phyloP scores from a whole-genome alignment of 2,888 invertebrate genomes.

The Stenoptilia bipunctidactyla region DNA sequence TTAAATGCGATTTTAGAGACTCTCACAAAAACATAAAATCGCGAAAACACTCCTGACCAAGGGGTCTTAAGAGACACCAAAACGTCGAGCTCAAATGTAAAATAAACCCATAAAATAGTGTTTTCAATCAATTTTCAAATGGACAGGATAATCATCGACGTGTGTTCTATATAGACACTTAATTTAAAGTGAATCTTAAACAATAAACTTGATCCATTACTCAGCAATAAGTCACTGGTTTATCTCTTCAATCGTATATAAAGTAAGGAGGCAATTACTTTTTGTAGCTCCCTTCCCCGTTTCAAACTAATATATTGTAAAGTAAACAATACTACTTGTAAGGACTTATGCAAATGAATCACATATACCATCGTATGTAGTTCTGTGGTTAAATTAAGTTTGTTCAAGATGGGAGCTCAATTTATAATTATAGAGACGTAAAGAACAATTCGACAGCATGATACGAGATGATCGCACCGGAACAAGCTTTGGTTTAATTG shows the following conservation, averaged over 20 bases:
- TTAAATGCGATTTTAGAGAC: too few species aligned
- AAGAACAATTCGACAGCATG: constrained; percentile 53
- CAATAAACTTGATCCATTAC: too few species aligned
- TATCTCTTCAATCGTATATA: not conserved
- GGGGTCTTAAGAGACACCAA: too few species aligned
- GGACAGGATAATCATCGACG: too few species aligned
- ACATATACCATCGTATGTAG: constrained; percentile 26
- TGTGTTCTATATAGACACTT: too few species aligned
- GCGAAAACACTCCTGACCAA: too few species aligned
- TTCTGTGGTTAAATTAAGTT: constrained; percentile 18
- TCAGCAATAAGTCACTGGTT: constrained; percentile 8
- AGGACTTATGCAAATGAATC: constrained; percentile 42
- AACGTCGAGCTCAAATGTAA: too few species aligned
- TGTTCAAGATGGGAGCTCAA: constrained; percentile 19
- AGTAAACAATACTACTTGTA: not conserved
- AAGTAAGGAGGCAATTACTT: not conserved
- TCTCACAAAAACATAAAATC: too few species aligned
- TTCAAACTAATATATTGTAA: not conserved
- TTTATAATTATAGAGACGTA: constrained; percentile 14
- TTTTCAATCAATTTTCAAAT: too few species aligned
- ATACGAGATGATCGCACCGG: constrained; percentile 54
- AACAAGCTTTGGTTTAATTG: constrained; percentile 35
- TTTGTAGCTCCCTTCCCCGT: not conserved
- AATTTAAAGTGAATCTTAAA: too few species aligned
- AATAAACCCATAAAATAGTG: too few species aligned